These are phyloP conservation scores for Atta texana DNA, from an alignment of 1,140 invertebrate genomes.

Conservation along the genomic window DNA sequence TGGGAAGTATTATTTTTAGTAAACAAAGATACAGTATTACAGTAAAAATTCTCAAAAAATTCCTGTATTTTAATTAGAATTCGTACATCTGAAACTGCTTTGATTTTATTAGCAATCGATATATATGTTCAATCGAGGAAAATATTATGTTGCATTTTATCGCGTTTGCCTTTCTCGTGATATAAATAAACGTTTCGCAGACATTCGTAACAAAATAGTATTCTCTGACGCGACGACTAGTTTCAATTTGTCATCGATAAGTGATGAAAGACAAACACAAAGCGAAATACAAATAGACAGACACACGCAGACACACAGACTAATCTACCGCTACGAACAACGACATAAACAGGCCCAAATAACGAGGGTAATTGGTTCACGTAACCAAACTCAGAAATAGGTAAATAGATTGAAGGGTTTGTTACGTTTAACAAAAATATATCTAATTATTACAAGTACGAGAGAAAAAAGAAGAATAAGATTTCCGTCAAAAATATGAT, in stretches of 20 bases:
- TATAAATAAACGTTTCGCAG: background rate
- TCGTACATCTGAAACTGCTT: background rate
- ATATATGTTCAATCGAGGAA: background rate
- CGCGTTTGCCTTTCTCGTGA: background rate
- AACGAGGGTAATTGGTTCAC: slow-evolving; percentile 62
- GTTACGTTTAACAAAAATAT: slow-evolving; percentile 54
- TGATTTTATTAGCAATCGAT: background rate
- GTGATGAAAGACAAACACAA: slow-evolving; percentile 68
- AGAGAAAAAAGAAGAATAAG: background rate
- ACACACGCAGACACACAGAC: slow-evolving; percentile 77
- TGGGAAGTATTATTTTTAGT: background rate
- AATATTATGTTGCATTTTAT: background rate
- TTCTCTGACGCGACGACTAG: slow-evolving; percentile 25
- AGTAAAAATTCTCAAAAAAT: background rate
- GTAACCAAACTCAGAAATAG: slow-evolving; percentile 54
- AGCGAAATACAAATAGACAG: slow-evolving; percentile 73
- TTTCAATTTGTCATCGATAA: slow-evolving; percentile 63
- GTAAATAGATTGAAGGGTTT: slow-evolving; percentile 70
- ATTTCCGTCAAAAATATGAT: background rate
- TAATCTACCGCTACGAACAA: slow-evolving; percentile 80
- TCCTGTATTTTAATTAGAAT: slow-evolving; percentile 20
- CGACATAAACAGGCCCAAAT: slow-evolving; percentile 77
- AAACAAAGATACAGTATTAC: background rate
- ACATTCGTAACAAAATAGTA: slow-evolving; percentile 18
- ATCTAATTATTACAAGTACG: background rate